Conservation (phyloP, 1,140 invertebrate genomes). For the Lysiphlebus fabarum region DNA sequence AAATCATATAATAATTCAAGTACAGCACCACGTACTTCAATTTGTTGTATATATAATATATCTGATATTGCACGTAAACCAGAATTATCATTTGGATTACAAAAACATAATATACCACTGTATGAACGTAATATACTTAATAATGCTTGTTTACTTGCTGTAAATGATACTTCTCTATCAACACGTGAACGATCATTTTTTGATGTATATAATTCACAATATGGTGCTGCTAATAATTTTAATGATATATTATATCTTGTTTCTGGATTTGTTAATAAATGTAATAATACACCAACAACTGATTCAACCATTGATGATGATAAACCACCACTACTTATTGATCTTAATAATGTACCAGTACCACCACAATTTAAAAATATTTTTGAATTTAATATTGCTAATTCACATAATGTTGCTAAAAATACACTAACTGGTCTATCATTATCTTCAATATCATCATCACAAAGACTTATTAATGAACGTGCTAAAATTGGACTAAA, state of each 20-base stretch:
- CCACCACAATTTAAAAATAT: conserved; percentile 80
- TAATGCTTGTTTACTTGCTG: conserved; percentile 78
- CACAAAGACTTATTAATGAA: conserved; percentile 77
- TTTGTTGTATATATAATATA: conserved; percentile 80
- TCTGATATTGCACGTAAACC: conserved; percentile 81
- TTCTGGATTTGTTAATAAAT: conserved; percentile 81
- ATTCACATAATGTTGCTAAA: conserved; percentile 81
- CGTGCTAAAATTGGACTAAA: conserved; percentile 67
- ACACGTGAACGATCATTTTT: conserved; percentile 64
- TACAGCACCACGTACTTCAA: conserved; percentile 86
- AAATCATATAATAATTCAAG: conserved; percentile 89
- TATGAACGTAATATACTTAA: conserved; percentile 85
- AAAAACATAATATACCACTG: conserved; percentile 84
- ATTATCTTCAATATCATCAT: conserved; percentile 72
- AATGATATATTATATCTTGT: conserved; percentile 77
- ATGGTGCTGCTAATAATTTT: conserved; percentile 82
- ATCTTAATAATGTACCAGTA: conserved; percentile 75
- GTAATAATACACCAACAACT: conserved; percentile 77
- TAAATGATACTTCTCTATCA: conserved; percentile 76
- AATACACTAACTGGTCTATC: conserved; percentile 78
- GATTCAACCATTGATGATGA: conserved; percentile 79
- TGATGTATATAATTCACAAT: conserved; percentile 84
- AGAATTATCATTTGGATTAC: conserved; percentile 67
- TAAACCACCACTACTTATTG: conserved; percentile 76
- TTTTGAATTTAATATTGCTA: conserved; percentile 79